These are phyloP conservation scores for Carollia perspicillata DNA, from an alignment of 2,113 vertebrate genomes.

Conservation along the genomic window DNA sequence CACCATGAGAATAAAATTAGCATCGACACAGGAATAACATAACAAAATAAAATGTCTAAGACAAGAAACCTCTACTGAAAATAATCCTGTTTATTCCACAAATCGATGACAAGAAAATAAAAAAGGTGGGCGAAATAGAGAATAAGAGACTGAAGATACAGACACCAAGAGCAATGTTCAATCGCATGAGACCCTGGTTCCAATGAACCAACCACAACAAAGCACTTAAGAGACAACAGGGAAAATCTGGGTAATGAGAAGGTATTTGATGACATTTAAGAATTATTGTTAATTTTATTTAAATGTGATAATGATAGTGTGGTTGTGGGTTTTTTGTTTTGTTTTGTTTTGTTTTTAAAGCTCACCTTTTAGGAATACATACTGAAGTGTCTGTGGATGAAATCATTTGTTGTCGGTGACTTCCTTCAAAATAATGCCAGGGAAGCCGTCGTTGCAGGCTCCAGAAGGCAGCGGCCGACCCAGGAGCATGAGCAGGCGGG, in stretches of 20 bases:
- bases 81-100: no score
- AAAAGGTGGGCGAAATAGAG: background rate
- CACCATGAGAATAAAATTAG: slow-evolving; percentile 17
- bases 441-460: background rate
- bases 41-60: slow-evolving; percentile 1
- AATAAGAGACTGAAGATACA: background rate
- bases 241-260: background rate
- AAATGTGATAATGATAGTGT: background rate
- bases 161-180: background rate
- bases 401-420: background rate
- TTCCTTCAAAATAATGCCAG: background rate
- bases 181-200: background rate
- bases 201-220: background rate
- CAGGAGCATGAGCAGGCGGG: background rate
- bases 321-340: background rate
- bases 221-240: background rate
- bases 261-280: background rate
- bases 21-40: background rate
- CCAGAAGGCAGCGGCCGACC: no score
- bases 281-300: background rate
- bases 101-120: background rate
- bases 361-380: background rate
- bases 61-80: background rate
- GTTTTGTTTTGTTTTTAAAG: background rate
- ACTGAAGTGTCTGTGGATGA: background rate